phyloP scores from a whole-genome alignment of 2,113 vertebrate species.

The Trematomus loennbergii region DNA sequence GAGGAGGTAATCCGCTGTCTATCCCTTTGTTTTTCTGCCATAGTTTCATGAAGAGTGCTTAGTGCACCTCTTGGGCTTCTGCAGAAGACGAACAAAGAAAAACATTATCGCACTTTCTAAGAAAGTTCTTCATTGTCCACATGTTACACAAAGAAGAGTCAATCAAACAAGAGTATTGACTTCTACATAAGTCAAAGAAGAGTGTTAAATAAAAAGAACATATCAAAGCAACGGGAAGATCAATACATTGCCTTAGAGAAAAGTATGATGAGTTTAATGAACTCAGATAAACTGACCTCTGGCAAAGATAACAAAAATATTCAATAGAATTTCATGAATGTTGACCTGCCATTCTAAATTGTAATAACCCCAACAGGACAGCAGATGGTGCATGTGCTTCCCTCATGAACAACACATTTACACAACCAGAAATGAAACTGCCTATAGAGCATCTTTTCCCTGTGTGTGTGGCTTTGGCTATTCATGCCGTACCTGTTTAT shows the following conservation, averaged over 20 bases:
- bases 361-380: slow-evolving; percentile 35
- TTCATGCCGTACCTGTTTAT: slow-evolving; percentile 34
- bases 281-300: neutral
- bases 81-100: neutral
- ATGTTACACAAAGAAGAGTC: neutral
- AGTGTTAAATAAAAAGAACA: no score
- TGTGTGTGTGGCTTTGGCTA: slow-evolving; percentile 2
- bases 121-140: no score
- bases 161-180: neutral
- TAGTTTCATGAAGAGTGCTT: neutral
- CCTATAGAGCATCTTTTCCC: slow-evolving; percentile 17
- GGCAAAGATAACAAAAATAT: neutral
- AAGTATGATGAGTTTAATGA: no score
- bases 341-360: neutral
- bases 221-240: no score
- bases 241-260: no score
- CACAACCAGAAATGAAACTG: neutral
- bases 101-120: no score
- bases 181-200: neutral
- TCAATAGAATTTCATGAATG: neutral
- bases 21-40: slow-evolving; percentile 5
- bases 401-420: neutral
- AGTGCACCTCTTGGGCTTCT: neutral
- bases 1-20: slow-evolving; percentile 25
- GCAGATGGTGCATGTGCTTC: slow-evolving; percentile 50